Evolutionary conservation across 2,888 invertebrate species (phyloP), one percentile per base, ranked within the genome.

Genomic region (Zhuqinia jingwanae): DNA sequence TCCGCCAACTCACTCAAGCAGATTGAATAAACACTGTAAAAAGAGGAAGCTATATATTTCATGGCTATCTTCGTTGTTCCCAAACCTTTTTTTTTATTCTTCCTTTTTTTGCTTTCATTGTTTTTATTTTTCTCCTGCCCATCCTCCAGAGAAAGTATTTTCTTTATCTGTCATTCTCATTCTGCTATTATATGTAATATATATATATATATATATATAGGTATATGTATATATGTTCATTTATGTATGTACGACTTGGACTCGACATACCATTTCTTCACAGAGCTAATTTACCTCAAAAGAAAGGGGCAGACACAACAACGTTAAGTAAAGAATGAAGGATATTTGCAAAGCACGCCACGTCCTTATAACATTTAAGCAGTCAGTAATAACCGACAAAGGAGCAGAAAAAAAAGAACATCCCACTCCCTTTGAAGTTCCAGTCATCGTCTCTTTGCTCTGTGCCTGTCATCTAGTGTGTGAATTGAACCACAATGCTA

Each of bases 281-380:
- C 75, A 76, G 81, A 81, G 86, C 86, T 81, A 86, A 86, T 86
- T 86, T 85, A 56, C 47, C 50, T 81, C 65, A 68, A 30, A n/a
- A n/a, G n/a, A n/a, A n/a, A n/a, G n/a, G n/a, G n/a, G n/a, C n/a
- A n/a, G n/a, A n/a, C n/a, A n/a, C n/a, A n/a, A n/a, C n/a, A n/a
- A n/a, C 53, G 85, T 85, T 85, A 68, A 85, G 80, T 80, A 63
- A 75, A 60, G 56, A 76, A 86, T 86, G 81, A 86, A 77, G 86
- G 76, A 86, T 86, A 86, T 86, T 86, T 86, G 86, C 81, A 81
- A 81, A 86, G 68, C 86, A 86, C 86, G 86, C 86, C 70, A 81
- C 81, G 70, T 81, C 60, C 70, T 70, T 81, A 86, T 86, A 86
- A 81, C 76, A 86, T 86, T 80, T 86, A 81, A 86, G 68, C 56